These are phyloP conservation scores for Sibirionetta formosa DNA, from an alignment of 2,797 vertebrate species.

Conservation along the genomic window DNA sequence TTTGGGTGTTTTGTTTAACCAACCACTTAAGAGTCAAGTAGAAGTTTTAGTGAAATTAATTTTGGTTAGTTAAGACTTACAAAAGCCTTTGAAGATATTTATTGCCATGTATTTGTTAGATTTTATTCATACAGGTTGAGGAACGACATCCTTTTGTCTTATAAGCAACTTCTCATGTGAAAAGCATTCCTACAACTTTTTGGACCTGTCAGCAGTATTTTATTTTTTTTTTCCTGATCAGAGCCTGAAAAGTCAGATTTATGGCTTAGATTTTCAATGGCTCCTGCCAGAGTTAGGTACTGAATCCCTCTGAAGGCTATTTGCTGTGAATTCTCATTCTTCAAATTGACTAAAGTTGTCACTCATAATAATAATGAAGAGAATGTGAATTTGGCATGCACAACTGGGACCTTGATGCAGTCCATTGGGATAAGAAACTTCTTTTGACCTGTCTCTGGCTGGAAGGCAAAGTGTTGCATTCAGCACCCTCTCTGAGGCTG, in stretches of 20 bases:
- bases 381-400: background rate
- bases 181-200: conserved; percentile 37
- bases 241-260: background rate
- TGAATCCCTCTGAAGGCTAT: background rate
- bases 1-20: conserved; percentile 16
- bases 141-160: background rate
- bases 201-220: conserved; percentile 23
- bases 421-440: background rate
- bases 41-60: conserved; percentile 60
- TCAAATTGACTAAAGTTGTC: background rate
- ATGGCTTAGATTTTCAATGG: conserved; percentile 3
- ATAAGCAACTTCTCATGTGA: conserved; percentile 7
- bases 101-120: conserved; percentile 41
- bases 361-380: background rate
- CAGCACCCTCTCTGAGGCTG: background rate
- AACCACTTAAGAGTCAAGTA: conserved; percentile 22
- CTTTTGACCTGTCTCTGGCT: background rate
- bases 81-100: conserved; percentile 65
- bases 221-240: background rate
- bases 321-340: conserved; percentile 9
- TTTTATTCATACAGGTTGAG: background rate
- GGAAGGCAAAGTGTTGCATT: background rate
- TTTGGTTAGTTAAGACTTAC: conserved; percentile 8
- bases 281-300: background rate
- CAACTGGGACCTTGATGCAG: background rate